Evolutionary conservation across 2,888 invertebrate species (phyloP).

Genomic region (Hirtodrosophila cameraria): DNA sequence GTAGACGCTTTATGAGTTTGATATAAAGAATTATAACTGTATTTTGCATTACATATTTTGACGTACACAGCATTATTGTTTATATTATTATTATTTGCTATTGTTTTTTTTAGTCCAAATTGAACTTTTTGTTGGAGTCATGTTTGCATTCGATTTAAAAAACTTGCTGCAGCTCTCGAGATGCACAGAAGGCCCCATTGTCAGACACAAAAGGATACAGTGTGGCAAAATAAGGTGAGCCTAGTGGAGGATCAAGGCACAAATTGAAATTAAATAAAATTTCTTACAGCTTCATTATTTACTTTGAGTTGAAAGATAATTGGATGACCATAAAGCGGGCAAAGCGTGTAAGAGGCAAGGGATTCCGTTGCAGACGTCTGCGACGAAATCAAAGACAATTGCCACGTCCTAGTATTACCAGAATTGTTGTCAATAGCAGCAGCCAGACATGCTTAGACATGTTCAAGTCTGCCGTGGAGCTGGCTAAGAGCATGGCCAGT

Average conservation of each 20-base stretch:
- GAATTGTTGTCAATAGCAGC: no score
- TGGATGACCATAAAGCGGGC: conserved; percentile 25
- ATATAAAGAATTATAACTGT: no score
- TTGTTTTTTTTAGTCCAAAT: conserved; percentile 41
- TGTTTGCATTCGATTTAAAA: conserved; percentile 46
- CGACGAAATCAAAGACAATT: neutral
- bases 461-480: no score
- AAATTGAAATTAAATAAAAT: no score
- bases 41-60: no score
- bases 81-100: neutral
- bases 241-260: no score
- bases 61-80: no score
- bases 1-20: no score
- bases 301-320: conserved; percentile 28
- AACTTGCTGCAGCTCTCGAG: conserved; percentile 30
- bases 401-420: no score
- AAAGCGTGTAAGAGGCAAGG: neutral
- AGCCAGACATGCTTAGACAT: no score
- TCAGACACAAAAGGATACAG: conserved; percentile 31
- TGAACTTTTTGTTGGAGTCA: conserved; percentile 12
- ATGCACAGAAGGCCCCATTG: neutral
- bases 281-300: conserved; percentile 52
- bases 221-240: conserved; percentile 44
- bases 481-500: neutral
- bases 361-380: neutral